Percentiles rank a stretch among this genome's conserved stretches.
Conservation (phyloP, 2,113 vertebrate species). For the Daubentonia madagascariensis region DNA sequence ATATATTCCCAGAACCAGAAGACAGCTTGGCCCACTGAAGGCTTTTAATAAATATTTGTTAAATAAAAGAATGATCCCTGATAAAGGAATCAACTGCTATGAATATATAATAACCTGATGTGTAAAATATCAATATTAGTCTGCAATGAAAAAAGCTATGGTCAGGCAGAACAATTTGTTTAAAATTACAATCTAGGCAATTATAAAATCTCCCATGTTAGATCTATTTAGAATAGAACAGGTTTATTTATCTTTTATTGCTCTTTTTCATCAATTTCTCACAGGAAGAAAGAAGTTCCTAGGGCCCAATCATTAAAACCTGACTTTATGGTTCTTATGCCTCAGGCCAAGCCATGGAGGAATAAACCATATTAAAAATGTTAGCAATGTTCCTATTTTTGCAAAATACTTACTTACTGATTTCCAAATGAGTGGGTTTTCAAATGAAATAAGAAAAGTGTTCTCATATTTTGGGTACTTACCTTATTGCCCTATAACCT, state of each 20-base stretch:
- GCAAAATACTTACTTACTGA: not conserved
- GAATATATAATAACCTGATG: not conserved
- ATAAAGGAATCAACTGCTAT: not conserved
- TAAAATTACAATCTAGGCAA: not conserved
- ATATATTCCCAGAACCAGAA: not conserved
- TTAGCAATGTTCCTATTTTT: not conserved
- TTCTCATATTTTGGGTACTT: not conserved
- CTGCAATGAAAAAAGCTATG: not conserved
- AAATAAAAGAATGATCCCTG: not conserved
- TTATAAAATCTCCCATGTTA: not conserved
- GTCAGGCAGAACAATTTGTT: not conserved
- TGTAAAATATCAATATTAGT: slow-evolving; percentile 4
- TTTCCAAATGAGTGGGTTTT: not conserved
- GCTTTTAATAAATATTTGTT: slow-evolving; percentile 21
- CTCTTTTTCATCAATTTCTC: slow-evolving; percentile 13
- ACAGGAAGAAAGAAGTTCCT: not conserved
- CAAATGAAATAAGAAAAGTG: not conserved
- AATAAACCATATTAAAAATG: not conserved
- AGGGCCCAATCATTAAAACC: not conserved
- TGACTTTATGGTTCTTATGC: not conserved
- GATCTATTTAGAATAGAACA: slow-evolving; percentile 20
- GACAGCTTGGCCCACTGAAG: not conserved
- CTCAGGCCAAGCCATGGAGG: not conserved
- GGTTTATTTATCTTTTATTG: not conserved
- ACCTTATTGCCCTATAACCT: not conserved